phyloP scores from a whole-genome alignment of 1,140 invertebrate species.

The Pissodes strobi region DNA sequence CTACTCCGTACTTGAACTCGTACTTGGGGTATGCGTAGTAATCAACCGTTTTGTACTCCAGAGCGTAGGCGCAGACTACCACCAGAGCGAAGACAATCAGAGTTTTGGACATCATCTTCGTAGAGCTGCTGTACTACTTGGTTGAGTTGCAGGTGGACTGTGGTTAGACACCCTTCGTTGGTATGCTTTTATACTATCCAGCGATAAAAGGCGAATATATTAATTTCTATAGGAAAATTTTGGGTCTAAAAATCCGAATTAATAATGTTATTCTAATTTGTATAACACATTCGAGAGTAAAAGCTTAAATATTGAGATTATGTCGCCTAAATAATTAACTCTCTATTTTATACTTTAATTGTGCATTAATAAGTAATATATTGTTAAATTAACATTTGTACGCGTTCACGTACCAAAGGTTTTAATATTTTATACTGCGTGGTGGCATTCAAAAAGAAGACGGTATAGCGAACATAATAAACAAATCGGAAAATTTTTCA shows the following conservation, averaged over 20 bases:
- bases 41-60: slow-evolving; percentile 25
- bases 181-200: background rate
- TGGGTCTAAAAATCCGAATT: slow-evolving; percentile 26
- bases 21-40: no score
- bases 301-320: no score
- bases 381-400: background rate
- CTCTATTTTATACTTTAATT: background rate
- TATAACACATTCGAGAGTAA: no score
- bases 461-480: no score
- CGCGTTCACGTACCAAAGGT: background rate
- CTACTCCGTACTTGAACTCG: no score
- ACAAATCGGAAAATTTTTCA: no score
- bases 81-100: no score
- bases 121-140: no score
- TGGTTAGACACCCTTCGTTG: background rate
- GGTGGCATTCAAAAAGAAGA: no score
- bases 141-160: background rate
- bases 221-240: slow-evolving; percentile 1
- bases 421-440: no score
- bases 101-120: slow-evolving; percentile 16
- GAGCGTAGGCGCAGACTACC: slow-evolving; percentile 3
- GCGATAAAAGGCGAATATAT: background rate
- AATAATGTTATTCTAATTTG: no score
- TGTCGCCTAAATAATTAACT: background rate
- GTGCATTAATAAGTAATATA: background rate